Evolutionary conservation across 2,888 invertebrate species (phyloP), one percentile per base, ranked within the genome.

Genomic region (Yponomeuta plumbellus): DNA sequence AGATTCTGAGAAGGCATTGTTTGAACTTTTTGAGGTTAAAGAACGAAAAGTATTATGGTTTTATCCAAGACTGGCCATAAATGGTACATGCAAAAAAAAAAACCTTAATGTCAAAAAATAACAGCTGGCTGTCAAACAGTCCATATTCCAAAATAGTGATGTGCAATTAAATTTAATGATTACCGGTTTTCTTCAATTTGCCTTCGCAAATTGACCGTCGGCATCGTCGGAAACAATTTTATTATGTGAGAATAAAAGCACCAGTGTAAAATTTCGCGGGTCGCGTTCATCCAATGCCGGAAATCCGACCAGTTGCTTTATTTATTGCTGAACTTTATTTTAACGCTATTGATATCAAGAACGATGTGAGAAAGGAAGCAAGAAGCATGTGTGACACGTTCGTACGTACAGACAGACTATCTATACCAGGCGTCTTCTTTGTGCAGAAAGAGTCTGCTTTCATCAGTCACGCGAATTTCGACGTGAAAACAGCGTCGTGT

Each of bases 291-390:
- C 57, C 65, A 59, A 73, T 76, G 74, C 84, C 85, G 87, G 88
- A 89, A 86, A 83, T 80, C 76, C 74, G 74, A 76, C 76, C 81
- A 85, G 84, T 85, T 80, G 71, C 84, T 84, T 84, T 80, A 80
- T 65, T 66, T 65, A 63, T 78, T 80, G 80, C 77, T 79, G 77
- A 79, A 80, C 77, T 83, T 67, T 84, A 80, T 70, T 82, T 34
- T 83, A 84, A 80, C 75, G 85, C 86, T 83, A 86, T 89, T 88
- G 84, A 87, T 87, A 86, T 84, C 80, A 83, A 83, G 82, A 86
- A 88, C 13, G 88, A 86, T 89, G 87, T 90, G 88, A 89, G 91
- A 91, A 90, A 89, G 91, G 91, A 90, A 88, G 88, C 86, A 78
- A 88, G 88, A 78, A 88, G 88, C 86, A 77, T 84, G 86, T 84